A percentile compares a stretch with the other conserved stretches of the same genome.
phyloP scores from a whole-genome alignment of 2,888 invertebrate genomes.

The Azorinus chamasolen region DNA sequence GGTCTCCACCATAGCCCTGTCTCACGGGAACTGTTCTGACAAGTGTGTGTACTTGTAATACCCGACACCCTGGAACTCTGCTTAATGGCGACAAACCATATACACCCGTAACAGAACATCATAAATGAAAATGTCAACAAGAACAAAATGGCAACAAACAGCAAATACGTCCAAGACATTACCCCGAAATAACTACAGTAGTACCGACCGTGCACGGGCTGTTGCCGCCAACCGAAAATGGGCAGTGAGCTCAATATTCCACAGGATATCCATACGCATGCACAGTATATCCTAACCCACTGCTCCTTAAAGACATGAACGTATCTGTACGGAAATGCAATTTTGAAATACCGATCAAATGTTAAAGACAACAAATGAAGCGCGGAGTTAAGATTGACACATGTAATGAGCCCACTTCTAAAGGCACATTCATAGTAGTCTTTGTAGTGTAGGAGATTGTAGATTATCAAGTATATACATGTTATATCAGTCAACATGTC shows the following conservation, averaged over 20 bases:
- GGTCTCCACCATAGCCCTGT: background rate
- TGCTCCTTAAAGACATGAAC: background rate
- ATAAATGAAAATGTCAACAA: no score
- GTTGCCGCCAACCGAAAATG: no score
- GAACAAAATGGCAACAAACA: no score
- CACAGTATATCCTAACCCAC: background rate
- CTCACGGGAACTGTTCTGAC: background rate
- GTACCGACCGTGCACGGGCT: no score
- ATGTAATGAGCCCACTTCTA: constrained; percentile 15
- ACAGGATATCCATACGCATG: background rate
- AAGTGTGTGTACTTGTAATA: no score
- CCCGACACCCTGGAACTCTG: no score
- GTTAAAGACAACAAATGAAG: constrained; percentile 32
- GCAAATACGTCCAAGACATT: no score
- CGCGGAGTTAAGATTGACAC: constrained; percentile 25
- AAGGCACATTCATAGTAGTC: constrained; percentile 44
- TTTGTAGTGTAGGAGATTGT: no score
- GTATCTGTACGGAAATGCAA: constrained; percentile 19
- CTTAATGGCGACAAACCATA: no score
- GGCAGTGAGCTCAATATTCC: background rate
- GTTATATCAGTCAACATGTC: constrained; percentile 24
- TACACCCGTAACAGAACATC: no score
- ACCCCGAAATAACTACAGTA: no score
- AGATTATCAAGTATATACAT: no score
- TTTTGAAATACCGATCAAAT: constrained; percentile 39